phyloP scores from a whole-genome alignment of 2,113 vertebrate genomes.

The Rhinopithecus roxellana region DNA sequence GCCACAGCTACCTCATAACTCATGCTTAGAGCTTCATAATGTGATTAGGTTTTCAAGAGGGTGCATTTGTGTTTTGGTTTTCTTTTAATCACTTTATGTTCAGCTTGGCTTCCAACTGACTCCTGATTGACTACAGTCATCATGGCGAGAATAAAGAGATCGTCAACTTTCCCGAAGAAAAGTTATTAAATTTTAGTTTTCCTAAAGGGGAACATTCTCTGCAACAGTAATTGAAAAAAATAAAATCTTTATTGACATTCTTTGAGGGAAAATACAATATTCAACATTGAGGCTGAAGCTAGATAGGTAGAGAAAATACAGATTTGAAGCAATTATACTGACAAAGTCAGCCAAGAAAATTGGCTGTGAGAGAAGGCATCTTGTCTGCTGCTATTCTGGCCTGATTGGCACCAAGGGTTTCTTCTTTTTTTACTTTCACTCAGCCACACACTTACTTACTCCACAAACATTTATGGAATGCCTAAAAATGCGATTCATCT shows the following conservation, averaged over 20 bases:
- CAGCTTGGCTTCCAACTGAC: conserved; percentile 66
- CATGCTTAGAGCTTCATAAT: conserved; percentile 70
- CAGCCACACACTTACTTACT: background rate
- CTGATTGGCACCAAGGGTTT: conserved; percentile 30
- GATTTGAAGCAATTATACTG: conserved; percentile 69
- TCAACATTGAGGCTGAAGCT: conserved; percentile 67
- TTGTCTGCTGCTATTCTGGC: background rate
- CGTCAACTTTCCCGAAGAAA: conserved; percentile 63
- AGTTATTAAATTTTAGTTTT: conserved; percentile 77
- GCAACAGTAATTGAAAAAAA: conserved; percentile 75
- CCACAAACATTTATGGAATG: background rate
- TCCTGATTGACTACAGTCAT: conserved; percentile 66
- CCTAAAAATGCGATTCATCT: background rate
- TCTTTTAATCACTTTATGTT: conserved; percentile 75
- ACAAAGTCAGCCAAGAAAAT: conserved; percentile 64
- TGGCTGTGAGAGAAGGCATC: conserved; percentile 23
- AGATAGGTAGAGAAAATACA: conserved; percentile 63
- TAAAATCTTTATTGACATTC: conserved; percentile 76
- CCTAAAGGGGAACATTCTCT: conserved; percentile 71
- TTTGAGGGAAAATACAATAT: conserved; percentile 77
- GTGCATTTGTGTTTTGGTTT: conserved; percentile 70
- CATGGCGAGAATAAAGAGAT: conserved; percentile 66
- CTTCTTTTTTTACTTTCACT: background rate
- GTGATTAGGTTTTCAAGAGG: conserved; percentile 75
- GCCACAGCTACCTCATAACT: conserved; percentile 65